These are phyloP conservation scores for Perizoma flavofasciatum DNA, from an alignment of 2,888 invertebrate genomes.

Conservation along the genomic window DNA sequence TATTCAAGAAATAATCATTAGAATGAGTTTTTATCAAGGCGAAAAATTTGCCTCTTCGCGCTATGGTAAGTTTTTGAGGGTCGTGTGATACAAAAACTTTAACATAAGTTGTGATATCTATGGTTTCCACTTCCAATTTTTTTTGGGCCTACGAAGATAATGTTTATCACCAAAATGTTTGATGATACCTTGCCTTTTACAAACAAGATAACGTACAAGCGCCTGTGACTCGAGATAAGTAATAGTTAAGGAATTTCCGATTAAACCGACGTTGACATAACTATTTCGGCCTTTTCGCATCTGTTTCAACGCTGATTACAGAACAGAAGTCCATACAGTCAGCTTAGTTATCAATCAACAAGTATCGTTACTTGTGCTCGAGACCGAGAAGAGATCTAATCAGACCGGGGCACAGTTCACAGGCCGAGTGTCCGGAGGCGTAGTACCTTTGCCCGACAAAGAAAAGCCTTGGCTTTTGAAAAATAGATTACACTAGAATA, in stretches of 20 bases:
- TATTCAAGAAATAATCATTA: constrained; percentile 34
- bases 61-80: constrained; percentile 10
- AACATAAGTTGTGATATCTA: constrained; percentile 7
- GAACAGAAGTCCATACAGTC: constrained; percentile 10
- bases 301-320: constrained; percentile 6
- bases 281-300: constrained; percentile 46
- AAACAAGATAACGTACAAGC: constrained; percentile 72
- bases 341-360: constrained; percentile 15
- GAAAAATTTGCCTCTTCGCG: constrained; percentile 1
- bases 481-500: too few species aligned
- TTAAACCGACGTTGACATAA: constrained; percentile 69
- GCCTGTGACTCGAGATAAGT: constrained; percentile 66
- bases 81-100: constrained; percentile 21
- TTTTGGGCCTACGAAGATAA: constrained; percentile 53
- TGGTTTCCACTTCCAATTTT: constrained; percentile 20
- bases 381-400: constrained; percentile 23
- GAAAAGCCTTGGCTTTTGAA: constrained; percentile 17
- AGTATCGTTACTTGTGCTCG: constrained; percentile 14
- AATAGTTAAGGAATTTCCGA: constrained; percentile 54
- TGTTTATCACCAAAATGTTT: constrained; percentile 63
- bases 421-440: constrained; percentile 10
- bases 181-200: constrained; percentile 66
- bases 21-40: constrained; percentile 18
- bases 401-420: constrained; percentile 29
- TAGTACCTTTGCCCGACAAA: constrained; percentile 16